A percentile compares a stretch with the other conserved stretches of the same genome.
Evolutionary conservation across 2,113 vertebrate genomes (phyloP).

Genomic region (Engystomops pustulosus): DNA sequence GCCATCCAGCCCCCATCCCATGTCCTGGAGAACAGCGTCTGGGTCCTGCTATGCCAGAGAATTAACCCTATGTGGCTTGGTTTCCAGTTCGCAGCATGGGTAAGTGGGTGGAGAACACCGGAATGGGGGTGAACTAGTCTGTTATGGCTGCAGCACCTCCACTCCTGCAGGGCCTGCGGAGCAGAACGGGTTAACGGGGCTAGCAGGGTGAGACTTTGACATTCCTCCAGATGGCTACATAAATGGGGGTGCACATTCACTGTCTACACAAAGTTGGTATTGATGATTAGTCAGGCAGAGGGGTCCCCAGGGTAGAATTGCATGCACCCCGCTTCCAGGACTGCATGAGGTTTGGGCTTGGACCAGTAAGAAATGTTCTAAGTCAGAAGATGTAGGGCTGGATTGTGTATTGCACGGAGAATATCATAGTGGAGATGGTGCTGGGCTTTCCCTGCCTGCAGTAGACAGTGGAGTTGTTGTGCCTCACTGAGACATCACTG

Average conservation of each 20-base stretch:
- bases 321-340: no score
- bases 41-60: background rate
- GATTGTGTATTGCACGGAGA: no score
- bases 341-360: no score
- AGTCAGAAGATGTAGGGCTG: no score
- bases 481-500: background rate
- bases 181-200: no score
- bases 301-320: background rate
- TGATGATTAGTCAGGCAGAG: no score
- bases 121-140: background rate
- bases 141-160: no score
- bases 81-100: conserved; percentile 41
- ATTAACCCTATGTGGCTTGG: conserved; percentile 45
- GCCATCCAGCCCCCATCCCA: background rate
- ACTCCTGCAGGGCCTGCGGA: background rate
- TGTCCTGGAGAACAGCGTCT: conserved; percentile 3
- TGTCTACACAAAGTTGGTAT: no score
- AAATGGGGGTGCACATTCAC: no score
- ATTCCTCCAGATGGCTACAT: no score
- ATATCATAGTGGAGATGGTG: background rate
- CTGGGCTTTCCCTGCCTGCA: background rate
- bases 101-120: conserved; percentile 17
- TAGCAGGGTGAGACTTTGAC: background rate
- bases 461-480: background rate
- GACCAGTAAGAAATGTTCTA: no score